A percentile compares a stretch with the other conserved stretches of the same genome.
Evolutionary conservation across 2,113 vertebrate species (phyloP).

Genomic region (Syngnathus typhle): DNA sequence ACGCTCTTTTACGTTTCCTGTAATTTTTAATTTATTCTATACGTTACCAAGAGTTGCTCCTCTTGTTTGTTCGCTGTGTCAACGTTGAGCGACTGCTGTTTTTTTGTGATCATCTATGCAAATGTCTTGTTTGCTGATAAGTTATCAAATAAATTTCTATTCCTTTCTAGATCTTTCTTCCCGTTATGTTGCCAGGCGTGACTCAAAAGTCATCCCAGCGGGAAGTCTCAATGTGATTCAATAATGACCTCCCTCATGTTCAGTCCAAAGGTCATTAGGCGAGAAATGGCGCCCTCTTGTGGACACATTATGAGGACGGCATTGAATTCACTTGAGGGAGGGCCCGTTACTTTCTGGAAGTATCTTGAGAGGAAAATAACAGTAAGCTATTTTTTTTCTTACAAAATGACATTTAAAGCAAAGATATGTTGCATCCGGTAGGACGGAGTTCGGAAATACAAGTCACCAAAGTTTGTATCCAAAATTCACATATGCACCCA

Average conservation of each 20-base stretch:
- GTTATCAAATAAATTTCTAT: conserved; percentile 61
- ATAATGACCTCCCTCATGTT: not conserved
- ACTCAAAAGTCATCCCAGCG: not conserved
- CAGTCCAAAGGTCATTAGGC: not conserved
- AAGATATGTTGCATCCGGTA: not conserved
- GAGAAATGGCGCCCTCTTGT: not conserved
- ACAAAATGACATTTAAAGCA: not conserved
- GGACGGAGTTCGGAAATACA: not conserved
- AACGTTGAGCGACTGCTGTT: not conserved
- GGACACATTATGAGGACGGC: not conserved
- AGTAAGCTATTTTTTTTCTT: not conserved
- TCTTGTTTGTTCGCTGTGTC: not conserved
- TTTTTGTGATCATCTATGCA: conserved; percentile 68
- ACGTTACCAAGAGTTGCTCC: not conserved
- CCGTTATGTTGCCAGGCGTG: not conserved
- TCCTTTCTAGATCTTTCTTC: conserved; percentile 29
- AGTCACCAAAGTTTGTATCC: not conserved
- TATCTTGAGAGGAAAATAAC: not conserved
- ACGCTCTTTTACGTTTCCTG: conserved; percentile 11
- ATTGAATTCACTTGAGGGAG: too few relatives aligned
- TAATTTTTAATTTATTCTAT: conserved; percentile 16
- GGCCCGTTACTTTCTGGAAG: too few relatives aligned
- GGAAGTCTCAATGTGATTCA: not conserved
- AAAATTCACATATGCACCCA: not conserved
- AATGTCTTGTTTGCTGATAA: conserved; percentile 60